Conservation (phyloP, 2,113 vertebrate genomes). For the Dasyurus viverrinus region DNA sequence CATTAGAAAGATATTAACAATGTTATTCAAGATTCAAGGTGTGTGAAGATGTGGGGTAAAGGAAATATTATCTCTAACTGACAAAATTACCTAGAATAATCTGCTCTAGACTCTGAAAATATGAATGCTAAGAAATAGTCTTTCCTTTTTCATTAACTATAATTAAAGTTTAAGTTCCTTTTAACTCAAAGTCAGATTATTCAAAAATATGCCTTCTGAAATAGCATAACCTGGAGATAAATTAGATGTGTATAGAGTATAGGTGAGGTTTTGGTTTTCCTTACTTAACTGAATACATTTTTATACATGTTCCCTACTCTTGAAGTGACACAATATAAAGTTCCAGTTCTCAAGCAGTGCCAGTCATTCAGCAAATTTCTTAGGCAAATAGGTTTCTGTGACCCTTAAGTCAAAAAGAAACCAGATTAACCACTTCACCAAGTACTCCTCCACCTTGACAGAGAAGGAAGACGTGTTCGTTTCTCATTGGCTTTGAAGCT, state of each 20-base stretch:
- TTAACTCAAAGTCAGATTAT: background rate
- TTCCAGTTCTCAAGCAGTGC: background rate
- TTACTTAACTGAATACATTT: slow-evolving; percentile 22
- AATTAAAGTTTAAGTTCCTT: background rate
- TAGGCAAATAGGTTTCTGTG: background rate
- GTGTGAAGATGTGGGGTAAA: background rate
- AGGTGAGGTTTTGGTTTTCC: slow-evolving; percentile 22
- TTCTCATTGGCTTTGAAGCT: slow-evolving; percentile 6
- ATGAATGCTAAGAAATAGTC: background rate
- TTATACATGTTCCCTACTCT: background rate
- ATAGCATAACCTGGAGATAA: slow-evolving; percentile 18
- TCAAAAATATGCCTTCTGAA: background rate
- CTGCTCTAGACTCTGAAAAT: background rate
- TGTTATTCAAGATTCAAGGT: background rate
- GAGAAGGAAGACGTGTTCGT: background rate
- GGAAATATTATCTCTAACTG: background rate
- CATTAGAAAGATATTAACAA: background rate
- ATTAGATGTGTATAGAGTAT: background rate
- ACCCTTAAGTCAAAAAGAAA: background rate
- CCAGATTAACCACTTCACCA: background rate
- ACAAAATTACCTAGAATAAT: background rate
- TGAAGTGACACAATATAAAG: background rate
- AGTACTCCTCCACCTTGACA: background rate
- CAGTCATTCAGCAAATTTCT: background rate
- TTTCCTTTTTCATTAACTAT: background rate